Evolutionary conservation across 2,797 vertebrate genomes (phyloP).

Genomic region (Hypotaenidia okinawae): DNA sequence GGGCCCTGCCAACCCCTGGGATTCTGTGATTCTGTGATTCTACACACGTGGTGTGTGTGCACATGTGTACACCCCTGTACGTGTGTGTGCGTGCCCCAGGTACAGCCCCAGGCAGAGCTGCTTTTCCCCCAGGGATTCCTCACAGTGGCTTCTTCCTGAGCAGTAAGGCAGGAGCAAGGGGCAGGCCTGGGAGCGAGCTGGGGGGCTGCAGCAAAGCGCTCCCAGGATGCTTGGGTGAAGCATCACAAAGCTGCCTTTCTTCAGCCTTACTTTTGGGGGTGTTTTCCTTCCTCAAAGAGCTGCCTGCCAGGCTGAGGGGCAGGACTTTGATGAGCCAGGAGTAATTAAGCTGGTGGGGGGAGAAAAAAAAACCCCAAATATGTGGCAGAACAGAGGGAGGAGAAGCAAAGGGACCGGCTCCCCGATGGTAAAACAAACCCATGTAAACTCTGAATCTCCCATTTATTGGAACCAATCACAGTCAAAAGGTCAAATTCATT

Average conservation of each 20-base stretch:
- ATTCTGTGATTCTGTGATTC: too few species aligned
- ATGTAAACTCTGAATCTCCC: slow-evolving; percentile 25
- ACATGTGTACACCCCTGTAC: rapidly evolving
- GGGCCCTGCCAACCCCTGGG: too few species aligned
- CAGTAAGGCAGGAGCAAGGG: not conserved
- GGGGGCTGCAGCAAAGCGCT: not conserved
- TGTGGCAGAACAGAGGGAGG: rapidly evolving
- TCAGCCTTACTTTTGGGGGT: rapidly evolving
- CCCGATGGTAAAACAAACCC: rapidly evolving
- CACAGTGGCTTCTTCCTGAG: not conserved
- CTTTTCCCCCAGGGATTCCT: not conserved
- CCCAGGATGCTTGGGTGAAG: not conserved
- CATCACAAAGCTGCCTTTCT: not conserved
- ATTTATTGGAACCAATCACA: slow-evolving; percentile 77
- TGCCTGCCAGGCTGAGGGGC: not conserved
- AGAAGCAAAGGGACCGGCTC: not conserved
- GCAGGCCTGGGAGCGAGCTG: not conserved
- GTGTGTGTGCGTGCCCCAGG: not conserved
- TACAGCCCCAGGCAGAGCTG: not conserved
- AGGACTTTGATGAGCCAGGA: not conserved
- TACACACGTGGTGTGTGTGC: too few species aligned
- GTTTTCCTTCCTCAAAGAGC: not conserved
- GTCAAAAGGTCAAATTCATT: slow-evolving; percentile 68
- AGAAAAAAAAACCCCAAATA: not conserved
- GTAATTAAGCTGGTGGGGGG: not conserved